Conservation (phyloP, 2,797 vertebrate species). For the Picus viridis region DNA sequence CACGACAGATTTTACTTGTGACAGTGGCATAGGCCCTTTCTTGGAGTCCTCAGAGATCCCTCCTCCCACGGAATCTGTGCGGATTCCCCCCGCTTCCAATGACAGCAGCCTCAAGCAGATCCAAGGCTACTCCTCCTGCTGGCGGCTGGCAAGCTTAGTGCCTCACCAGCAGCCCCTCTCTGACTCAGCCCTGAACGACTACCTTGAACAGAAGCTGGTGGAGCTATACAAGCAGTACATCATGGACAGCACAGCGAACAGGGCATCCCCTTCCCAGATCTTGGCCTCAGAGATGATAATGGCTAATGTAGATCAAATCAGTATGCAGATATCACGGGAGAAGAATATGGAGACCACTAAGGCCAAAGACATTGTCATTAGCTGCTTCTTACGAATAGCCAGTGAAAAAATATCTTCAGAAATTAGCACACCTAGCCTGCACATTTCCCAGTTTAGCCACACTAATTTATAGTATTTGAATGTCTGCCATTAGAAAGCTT, state of each 20-base stretch:
- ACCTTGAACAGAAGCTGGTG: conserved; percentile 92
- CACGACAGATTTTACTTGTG: conserved; percentile 78
- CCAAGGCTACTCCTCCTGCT: conserved; percentile 84
- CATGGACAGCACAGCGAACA: conserved; percentile 85
- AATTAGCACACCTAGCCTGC: conserved; percentile 94
- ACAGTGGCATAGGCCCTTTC: conserved; percentile 83
- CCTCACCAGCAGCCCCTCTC: conserved; percentile 90
- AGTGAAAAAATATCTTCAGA: conserved; percentile 88
- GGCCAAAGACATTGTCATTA: conserved; percentile 95
- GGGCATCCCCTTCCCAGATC: conserved; percentile 82
- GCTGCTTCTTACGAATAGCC: conserved; percentile 88
- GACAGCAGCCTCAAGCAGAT: conserved; percentile 39
- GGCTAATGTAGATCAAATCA: conserved; percentile 93
- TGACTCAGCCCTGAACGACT: conserved; percentile 91
- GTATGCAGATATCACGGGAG: conserved; percentile 89
- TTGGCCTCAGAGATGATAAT: conserved; percentile 91
- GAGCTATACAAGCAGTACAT: conserved; percentile 95
- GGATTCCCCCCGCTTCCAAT: conserved; percentile 17
- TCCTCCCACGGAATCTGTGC: conserved; percentile 80
- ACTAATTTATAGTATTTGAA: conserved; percentile 37
- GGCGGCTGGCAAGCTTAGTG: conserved; percentile 85
- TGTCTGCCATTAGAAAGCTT: neutral
- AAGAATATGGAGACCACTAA: conserved; percentile 89
- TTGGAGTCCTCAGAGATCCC: conserved; percentile 91
- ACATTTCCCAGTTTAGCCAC: conserved; percentile 87